Base-by-base conservation (phyloP, 2,888 invertebrate genomes). In the Mechanitis mazaeus region DNA sequence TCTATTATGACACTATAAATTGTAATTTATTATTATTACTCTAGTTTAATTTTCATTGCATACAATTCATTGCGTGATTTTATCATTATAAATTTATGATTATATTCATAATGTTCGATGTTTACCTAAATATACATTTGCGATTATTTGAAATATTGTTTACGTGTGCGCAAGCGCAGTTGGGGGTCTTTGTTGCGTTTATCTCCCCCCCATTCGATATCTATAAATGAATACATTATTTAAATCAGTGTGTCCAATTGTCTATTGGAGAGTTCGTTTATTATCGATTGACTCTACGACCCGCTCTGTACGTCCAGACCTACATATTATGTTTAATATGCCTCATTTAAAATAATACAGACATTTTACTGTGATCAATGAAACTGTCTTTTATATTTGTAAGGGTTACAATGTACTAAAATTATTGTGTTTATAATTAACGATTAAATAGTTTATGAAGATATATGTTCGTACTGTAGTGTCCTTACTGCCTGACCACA, bases 1-100 rank as follows among this genome's bases (percentile, higher is more conserved):
- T 53, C 54, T 61, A 57, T 61, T 61, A 61, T 54, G 54, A 45
- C 35, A 46, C 54, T 57, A n/a, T 57, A 54, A 57, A 42, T 54
- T 54, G 33, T 54, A 57, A 54, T 46, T 31, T 60, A 60, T 56
- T 28, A 46, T 59, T 42, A 42, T 12, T 45, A 20, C 11, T 20
- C 9, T 33, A 31, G 11, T 45, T 20, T 45, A 38, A 11, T n/a
- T 42, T 28, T 20, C 56, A 45, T 54, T 35, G 42, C n/a, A 46
- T 33, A n/a, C 9, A 2, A 9, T 54, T 57, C 57, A 61, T 54
- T n/a, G 31, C 61, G 54, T 33, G 6, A 20, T 50, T 33, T 54
- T 38, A 46, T 31, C 1, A 33, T 38, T 9, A 35, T 12, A 12
- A 12, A 2, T 35, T 35, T 11, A 5, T 12, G 12, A 20, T 47